These are phyloP conservation scores for Aspidapion aeneum DNA, from an alignment of 2,888 invertebrate genomes.

Conservation along the genomic window DNA sequence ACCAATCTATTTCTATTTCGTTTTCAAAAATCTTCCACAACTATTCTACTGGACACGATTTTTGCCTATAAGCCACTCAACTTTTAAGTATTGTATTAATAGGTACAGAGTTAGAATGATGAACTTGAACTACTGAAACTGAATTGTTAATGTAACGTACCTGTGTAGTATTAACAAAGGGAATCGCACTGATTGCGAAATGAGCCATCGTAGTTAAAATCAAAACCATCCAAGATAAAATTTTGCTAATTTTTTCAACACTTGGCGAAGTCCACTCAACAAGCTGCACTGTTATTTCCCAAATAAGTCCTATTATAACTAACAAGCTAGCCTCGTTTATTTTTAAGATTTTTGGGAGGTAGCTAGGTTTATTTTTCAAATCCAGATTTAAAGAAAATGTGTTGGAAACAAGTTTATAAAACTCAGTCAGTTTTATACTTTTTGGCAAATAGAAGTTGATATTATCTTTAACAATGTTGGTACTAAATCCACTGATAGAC, in stretches of 20 bases:
- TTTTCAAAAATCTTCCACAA: too few relatives aligned
- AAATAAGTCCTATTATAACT: constrained; percentile 27
- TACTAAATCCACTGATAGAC: constrained; percentile 13
- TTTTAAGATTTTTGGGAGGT: constrained; percentile 19
- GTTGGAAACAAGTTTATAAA: constrained; percentile 13
- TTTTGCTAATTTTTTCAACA: constrained; percentile 29
- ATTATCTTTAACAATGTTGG: constrained; percentile 7
- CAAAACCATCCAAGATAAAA: constrained; percentile 33
- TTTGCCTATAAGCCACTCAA: too few relatives aligned
- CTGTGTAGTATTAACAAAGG: constrained; percentile 24
- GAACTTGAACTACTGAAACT: too few relatives aligned
- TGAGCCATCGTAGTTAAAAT: constrained; percentile 23
- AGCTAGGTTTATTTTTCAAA: constrained; percentile 13
- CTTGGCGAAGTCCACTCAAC: constrained; percentile 18
- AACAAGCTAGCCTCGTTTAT: constrained; percentile 20
- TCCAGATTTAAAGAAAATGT: constrained; percentile 5
- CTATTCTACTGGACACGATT: too few relatives aligned
- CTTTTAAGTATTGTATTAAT: too few relatives aligned
- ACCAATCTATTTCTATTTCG: too few relatives aligned
- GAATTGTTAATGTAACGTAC: too few relatives aligned
- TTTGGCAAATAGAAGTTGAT: constrained; percentile 17
- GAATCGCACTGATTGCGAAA: constrained; percentile 13
- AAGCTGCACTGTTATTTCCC: constrained; percentile 29
- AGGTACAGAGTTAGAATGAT: too few relatives aligned
- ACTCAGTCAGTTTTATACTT: constrained; percentile 21